phyloP scores from a whole-genome alignment of 2,888 invertebrate species.

The Odontothrips loti region DNA sequence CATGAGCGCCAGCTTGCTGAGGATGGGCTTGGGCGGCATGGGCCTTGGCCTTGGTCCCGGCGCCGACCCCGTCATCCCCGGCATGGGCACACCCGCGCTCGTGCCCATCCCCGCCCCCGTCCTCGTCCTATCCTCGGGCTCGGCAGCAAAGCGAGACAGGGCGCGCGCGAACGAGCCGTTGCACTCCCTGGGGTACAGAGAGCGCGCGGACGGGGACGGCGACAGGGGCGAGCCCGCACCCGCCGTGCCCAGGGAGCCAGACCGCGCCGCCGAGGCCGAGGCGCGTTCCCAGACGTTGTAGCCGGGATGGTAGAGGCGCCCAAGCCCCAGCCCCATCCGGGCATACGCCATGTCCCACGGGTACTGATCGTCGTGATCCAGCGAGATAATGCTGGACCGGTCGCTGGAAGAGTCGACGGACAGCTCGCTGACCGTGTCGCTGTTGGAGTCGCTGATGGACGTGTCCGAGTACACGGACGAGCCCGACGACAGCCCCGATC shows the following conservation, averaged over 20 bases:
- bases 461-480: slow-evolving; percentile 38
- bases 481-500: slow-evolving; percentile 32
- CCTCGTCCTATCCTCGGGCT: slow-evolving; percentile 28
- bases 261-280: neutral
- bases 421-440: slow-evolving; percentile 51
- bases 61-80: neutral
- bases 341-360: slow-evolving; percentile 40
- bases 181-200: slow-evolving; percentile 48
- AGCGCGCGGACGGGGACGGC: no score
- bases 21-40: slow-evolving; percentile 40
- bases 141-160: slow-evolving; percentile 46
- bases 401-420: slow-evolving; percentile 53
- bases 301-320: slow-evolving; percentile 43
- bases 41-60: slow-evolving; percentile 31
- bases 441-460: slow-evolving; percentile 46
- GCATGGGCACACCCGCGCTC: no score
- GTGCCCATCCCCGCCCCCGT: neutral
- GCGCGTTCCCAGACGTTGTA: slow-evolving; percentile 40
- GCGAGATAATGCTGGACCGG: slow-evolving; percentile 51
- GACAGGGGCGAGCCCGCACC: slow-evolving; percentile 33
- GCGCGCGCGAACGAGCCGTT: slow-evolving; percentile 50
- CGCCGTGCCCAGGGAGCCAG: slow-evolving; percentile 31
- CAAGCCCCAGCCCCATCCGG: slow-evolving; percentile 36
- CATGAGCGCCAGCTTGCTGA: slow-evolving; percentile 11
- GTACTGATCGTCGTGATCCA: slow-evolving; percentile 48